phyloP scores from a whole-genome alignment of 2,888 invertebrate species.

The Erynnis tages region DNA sequence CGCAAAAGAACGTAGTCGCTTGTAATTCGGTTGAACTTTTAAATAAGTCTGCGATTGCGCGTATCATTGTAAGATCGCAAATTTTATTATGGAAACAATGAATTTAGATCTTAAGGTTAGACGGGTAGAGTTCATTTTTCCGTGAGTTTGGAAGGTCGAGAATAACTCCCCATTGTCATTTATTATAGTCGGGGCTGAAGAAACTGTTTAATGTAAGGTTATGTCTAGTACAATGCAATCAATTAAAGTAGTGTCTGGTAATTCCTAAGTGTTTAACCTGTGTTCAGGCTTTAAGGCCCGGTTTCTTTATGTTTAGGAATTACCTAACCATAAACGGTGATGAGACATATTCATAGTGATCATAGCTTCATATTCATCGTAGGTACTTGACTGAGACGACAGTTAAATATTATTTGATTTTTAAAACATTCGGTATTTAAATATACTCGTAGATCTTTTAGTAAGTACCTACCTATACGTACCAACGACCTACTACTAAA shows the following conservation, averaged over 20 bases:
- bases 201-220: slow-evolving; percentile 59
- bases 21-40: slow-evolving; percentile 40
- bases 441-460: too few relatives aligned
- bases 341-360: too few relatives aligned
- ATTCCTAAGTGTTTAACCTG: slow-evolving; percentile 33
- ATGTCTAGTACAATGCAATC: slow-evolving; percentile 53
- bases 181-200: slow-evolving; percentile 50
- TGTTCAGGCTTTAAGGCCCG: not conserved
- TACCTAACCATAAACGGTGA: too few relatives aligned
- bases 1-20: slow-evolving; percentile 34
- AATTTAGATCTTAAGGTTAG: slow-evolving; percentile 42
- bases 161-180: slow-evolving; percentile 60
- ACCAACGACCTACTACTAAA: too few relatives aligned
- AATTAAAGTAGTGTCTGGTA: slow-evolving; percentile 48
- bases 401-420: too few relatives aligned
- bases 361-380: too few relatives aligned
- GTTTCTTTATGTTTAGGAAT: not conserved
- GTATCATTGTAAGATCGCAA: slow-evolving; percentile 50
- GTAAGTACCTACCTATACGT: too few relatives aligned
- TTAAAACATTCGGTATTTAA: too few relatives aligned
- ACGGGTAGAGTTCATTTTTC: slow-evolving; percentile 39
- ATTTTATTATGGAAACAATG: slow-evolving; percentile 30
- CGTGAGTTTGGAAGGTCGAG: slow-evolving; percentile 21
- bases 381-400: too few relatives aligned
- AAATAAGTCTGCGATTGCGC: slow-evolving; percentile 41